Evolutionary conservation across 2,113 vertebrate species (phyloP).

Genomic region (Catharus minimus): DNA sequence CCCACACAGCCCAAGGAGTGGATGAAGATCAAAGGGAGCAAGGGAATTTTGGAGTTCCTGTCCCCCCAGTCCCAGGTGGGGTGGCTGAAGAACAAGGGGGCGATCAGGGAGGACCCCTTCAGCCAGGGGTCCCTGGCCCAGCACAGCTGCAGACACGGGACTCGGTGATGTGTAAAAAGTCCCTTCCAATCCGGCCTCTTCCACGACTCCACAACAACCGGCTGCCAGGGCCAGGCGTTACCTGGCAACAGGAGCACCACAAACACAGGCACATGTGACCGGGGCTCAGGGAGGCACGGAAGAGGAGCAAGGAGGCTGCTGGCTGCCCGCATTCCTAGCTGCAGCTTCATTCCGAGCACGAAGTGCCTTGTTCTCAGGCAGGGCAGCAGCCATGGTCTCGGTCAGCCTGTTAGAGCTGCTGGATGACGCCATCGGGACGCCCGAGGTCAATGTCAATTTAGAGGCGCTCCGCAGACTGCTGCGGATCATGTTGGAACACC

Average conservation of each 20-base stretch:
- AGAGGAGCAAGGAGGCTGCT: neutral
- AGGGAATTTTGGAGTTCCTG: neutral
- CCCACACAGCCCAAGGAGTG: too few relatives aligned
- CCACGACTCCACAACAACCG: neutral
- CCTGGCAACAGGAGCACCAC: neutral
- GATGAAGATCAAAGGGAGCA: neutral
- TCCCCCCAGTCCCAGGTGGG: neutral
- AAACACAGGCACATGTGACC: neutral
- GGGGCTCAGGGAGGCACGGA: neutral
- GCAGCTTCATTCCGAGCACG: neutral
- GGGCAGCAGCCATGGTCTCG: neutral
- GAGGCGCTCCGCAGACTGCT: neutral
- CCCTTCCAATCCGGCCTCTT: too few relatives aligned
- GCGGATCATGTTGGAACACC: neutral
- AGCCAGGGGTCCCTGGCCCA: neutral
- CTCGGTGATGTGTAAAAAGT: neutral
- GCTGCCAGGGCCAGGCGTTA: neutral
- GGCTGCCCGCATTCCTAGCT: neutral
- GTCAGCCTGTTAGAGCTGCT: neutral
- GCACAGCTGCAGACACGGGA: neutral
- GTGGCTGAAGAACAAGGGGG: neutral
- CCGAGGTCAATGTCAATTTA: neutral
- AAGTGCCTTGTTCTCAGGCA: neutral
- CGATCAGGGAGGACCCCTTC: too few relatives aligned
- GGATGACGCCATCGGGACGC: neutral